Percentiles rank a stretch among this genome's conserved stretches.
These are phyloP conservation scores for Bettongia penicillata DNA, from an alignment of 2,113 vertebrate genomes.

Conservation along the genomic window DNA sequence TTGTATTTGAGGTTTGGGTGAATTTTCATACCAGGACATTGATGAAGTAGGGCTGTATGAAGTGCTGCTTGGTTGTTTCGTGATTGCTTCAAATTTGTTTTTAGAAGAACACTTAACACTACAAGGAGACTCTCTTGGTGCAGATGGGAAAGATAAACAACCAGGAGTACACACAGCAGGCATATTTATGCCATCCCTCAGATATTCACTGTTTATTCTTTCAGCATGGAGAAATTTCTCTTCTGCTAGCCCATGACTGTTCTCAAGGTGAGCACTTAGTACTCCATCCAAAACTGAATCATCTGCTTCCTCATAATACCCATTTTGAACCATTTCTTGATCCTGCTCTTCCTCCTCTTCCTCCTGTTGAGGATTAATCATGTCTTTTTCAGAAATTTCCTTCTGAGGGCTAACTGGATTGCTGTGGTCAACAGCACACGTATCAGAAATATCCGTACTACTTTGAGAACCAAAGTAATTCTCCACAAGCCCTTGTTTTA, in stretches of 20 bases:
- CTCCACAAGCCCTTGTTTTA: slow-evolving; percentile 96
- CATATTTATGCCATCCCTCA: slow-evolving; percentile 75
- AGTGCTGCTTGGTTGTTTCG: slow-evolving; percentile 84
- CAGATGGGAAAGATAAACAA: slow-evolving; percentile 86
- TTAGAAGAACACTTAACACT: slow-evolving; percentile 81
- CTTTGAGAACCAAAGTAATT: slow-evolving; percentile 96
- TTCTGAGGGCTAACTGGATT: slow-evolving; percentile 80
- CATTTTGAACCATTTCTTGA: slow-evolving; percentile 96
- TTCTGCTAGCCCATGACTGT: slow-evolving; percentile 71
- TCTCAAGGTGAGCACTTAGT: slow-evolving; percentile 75
- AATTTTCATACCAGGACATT: slow-evolving; percentile 92
- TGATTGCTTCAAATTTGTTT: slow-evolving; percentile 85
- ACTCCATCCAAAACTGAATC: slow-evolving; percentile 86
- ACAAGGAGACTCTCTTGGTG: slow-evolving; percentile 86
- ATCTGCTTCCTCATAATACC: slow-evolving; percentile 95
- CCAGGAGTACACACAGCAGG: slow-evolving; percentile 85
- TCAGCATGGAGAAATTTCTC: slow-evolving; percentile 78
- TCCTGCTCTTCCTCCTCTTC: slow-evolving; percentile 90
- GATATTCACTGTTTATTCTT: slow-evolving; percentile 76
- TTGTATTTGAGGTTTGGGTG: slow-evolving; percentile 91
- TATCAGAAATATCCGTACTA: slow-evolving; percentile 90
- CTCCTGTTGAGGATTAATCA: slow-evolving; percentile 82
- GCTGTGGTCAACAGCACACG: slow-evolving; percentile 86
- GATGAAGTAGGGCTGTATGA: slow-evolving; percentile 80
- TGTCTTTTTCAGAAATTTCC: slow-evolving; percentile 77